These are phyloP conservation scores for Hyposmocoma kahamanoa DNA, from an alignment of 1,140 invertebrate species.

Conservation along the genomic window DNA sequence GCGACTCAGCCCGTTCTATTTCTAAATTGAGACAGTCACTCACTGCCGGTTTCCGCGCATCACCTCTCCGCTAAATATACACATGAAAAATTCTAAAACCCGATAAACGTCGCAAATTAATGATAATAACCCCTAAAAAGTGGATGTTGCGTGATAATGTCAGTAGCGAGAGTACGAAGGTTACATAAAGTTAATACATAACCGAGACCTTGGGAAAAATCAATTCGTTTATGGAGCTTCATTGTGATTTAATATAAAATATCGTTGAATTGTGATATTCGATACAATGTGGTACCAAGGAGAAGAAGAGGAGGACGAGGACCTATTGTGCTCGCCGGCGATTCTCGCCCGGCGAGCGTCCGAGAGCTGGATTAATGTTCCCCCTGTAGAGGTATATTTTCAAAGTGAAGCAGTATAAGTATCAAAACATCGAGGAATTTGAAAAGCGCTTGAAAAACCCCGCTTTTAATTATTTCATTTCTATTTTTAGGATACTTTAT, in stretches of 20 bases:
- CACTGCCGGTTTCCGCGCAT: constrained; percentile 60
- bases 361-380: constrained; percentile 89
- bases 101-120: background rate
- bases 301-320: constrained; percentile 84
- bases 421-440: no score
- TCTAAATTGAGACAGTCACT: constrained; percentile 71
- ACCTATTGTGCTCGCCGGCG: constrained; percentile 88
- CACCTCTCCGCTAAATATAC: constrained; percentile 54
- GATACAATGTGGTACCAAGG: constrained; percentile 79
- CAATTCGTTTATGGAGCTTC: constrained; percentile 3
- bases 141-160: background rate
- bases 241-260: constrained; percentile 2
- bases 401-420: no score
- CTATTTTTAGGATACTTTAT: no score
- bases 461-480: no score
- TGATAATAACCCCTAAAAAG: background rate
- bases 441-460: no score
- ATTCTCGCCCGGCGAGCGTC: constrained; percentile 87
- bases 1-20: constrained; percentile 69
- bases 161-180: no score
- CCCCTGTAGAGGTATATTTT: constrained; percentile 90
- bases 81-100: constrained; percentile 10
- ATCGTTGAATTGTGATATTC: background rate
- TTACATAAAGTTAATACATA: constrained; percentile 1
- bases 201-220: constrained; percentile 3